These are phyloP conservation scores for Cacoxenus indagator DNA, from an alignment of 2,888 invertebrate species.

Conservation along the genomic window DNA sequence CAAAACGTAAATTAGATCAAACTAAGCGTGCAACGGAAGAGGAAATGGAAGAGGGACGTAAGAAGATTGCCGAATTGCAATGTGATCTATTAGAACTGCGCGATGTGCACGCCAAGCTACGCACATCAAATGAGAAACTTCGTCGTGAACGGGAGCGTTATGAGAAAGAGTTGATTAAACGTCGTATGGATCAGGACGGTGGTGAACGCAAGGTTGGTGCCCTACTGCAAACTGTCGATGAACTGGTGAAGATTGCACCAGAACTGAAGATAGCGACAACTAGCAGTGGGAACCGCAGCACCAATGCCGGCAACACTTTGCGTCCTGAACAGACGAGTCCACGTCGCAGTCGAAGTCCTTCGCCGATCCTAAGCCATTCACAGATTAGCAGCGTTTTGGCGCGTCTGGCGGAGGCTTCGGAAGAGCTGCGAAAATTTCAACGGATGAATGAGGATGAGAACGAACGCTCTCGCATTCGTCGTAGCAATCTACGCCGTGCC, in stretches of 20 bases:
- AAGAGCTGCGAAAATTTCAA: slow-evolving; percentile 76
- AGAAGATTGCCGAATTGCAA: slow-evolving; percentile 86
- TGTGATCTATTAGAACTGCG: slow-evolving; percentile 89
- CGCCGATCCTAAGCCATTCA: slow-evolving; percentile 61
- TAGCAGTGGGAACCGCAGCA: slow-evolving; percentile 64
- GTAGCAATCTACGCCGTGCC: slow-evolving; percentile 70
- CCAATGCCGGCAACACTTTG: slow-evolving; percentile 45
- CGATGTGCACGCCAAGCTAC: slow-evolving; percentile 91
- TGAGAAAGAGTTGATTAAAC: slow-evolving; percentile 83
- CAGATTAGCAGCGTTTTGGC: slow-evolving; percentile 71
- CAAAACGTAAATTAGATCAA: slow-evolving; percentile 87
- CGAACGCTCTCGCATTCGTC: slow-evolving; percentile 71
- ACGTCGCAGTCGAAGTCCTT: slow-evolving; percentile 64
- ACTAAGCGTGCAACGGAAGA: slow-evolving; percentile 87
- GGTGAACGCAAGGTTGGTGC: slow-evolving; percentile 82
- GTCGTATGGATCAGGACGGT: slow-evolving; percentile 76
- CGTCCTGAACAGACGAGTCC: slow-evolving; percentile 59
- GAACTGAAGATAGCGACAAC: slow-evolving; percentile 73
- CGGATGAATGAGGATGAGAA: slow-evolving; percentile 73
- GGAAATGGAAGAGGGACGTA: slow-evolving; percentile 89
- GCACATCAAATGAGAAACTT: slow-evolving; percentile 91
- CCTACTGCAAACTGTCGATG: slow-evolving; percentile 84
- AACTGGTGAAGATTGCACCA: slow-evolving; percentile 83
- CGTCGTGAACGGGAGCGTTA: slow-evolving; percentile 88
- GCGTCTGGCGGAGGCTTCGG: slow-evolving; percentile 79